A percentile compares a stretch with the other conserved stretches of the same genome.
Evolutionary conservation across 1,140 invertebrate genomes (phyloP).

Genomic region (Aphidius gifuensis): DNA sequence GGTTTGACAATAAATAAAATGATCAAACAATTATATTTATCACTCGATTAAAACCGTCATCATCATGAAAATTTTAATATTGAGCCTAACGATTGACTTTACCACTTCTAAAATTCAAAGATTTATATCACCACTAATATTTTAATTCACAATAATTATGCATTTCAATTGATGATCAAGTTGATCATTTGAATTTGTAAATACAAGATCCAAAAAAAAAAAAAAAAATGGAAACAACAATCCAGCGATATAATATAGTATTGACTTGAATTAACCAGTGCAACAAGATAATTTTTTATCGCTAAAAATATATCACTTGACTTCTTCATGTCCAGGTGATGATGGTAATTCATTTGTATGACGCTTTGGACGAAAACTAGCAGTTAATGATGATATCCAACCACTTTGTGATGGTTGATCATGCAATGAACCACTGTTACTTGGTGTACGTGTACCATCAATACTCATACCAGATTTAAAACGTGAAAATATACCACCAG

Average conservation of each 20-base stretch:
- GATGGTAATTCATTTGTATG: conserved; percentile 34
- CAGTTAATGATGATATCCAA: conserved; percentile 51
- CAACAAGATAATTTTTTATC: conserved; percentile 44
- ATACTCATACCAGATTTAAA: conserved; percentile 53
- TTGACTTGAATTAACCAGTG: conserved; percentile 20
- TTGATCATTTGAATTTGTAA: neutral
- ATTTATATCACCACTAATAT: too few relatives aligned
- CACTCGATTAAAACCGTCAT: too few relatives aligned
- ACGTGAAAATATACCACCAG: conserved; percentile 43
- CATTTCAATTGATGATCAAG: neutral
- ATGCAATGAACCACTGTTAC: conserved; percentile 48
- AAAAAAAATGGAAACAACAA: neutral
- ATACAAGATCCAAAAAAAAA: neutral
- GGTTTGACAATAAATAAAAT: too few relatives aligned
- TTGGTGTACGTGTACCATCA: conserved; percentile 46
- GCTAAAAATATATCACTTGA: conserved; percentile 47
- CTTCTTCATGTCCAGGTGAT: conserved; percentile 38
- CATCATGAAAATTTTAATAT: too few relatives aligned
- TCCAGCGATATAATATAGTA: neutral
- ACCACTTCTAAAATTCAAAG: too few relatives aligned
- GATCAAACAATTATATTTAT: too few relatives aligned
- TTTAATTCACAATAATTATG: too few relatives aligned
- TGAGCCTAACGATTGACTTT: too few relatives aligned
- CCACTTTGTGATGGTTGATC: conserved; percentile 41
- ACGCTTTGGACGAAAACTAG: conserved; percentile 48